Conservation (phyloP, 2,888 invertebrate genomes). For the Perdita meconis region DNA sequence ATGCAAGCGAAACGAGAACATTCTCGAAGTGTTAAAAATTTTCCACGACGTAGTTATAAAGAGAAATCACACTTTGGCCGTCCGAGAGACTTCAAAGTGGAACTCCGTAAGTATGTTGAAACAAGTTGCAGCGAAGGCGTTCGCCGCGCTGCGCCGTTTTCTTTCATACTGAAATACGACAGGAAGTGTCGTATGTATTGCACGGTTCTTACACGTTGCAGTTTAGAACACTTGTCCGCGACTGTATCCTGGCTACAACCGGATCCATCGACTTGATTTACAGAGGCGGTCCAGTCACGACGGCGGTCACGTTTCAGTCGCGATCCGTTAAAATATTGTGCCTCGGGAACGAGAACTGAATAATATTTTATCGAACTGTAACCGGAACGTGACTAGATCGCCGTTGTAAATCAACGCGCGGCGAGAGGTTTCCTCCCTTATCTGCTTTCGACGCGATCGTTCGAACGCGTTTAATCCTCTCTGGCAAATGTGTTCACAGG, state of each 20-base stretch:
- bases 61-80: no score
- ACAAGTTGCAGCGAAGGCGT: neutral
- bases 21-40: no score
- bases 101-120: neutral
- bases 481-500: neutral
- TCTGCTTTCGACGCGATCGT: neutral
- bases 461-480: neutral
- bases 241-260: neutral
- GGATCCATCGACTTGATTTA: slow-evolving; percentile 28
- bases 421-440: neutral
- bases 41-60: no score
- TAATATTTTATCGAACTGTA: slow-evolving; percentile 33
- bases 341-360: slow-evolving; percentile 8
- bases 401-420: slow-evolving; percentile 22
- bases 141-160: no score
- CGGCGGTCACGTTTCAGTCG: slow-evolving; percentile 23
- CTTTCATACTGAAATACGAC: neutral
- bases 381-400: slow-evolving; percentile 11
- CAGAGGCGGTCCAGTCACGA: slow-evolving; percentile 18
- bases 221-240: neutral
- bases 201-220: neutral
- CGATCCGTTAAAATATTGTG: slow-evolving; percentile 27
- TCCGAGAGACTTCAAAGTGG: no score
- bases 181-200: slow-evolving; percentile 20
- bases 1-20: no score